A percentile compares a stretch with the other conserved stretches of the same genome.
Conservation (phyloP, 2,113 vertebrate genomes). For the Pycnonotus jocosus region DNA sequence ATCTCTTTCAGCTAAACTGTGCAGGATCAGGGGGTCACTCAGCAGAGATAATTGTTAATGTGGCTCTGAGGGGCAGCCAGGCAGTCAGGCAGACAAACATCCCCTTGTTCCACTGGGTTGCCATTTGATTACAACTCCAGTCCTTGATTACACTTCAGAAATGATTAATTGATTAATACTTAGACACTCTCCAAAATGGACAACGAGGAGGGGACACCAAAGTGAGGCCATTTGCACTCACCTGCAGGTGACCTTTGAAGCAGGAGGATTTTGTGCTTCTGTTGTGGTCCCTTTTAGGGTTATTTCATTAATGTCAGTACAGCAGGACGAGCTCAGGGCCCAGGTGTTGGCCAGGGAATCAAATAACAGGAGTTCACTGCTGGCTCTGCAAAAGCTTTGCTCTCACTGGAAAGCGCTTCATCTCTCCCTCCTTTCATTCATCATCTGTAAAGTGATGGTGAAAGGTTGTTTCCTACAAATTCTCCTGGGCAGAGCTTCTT, state of each 20-base stretch:
- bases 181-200: background rate
- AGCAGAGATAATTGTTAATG: conserved; percentile 71
- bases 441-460: background rate
- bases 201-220: background rate
- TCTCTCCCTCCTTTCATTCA: background rate
- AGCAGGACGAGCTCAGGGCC: background rate
- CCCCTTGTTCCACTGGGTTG: background rate
- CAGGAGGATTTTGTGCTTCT: background rate
- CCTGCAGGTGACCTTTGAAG: background rate
- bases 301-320: background rate
- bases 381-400: background rate
- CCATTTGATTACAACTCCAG: conserved; percentile 36
- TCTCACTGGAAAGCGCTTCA: background rate
- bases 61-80: conserved; percentile 19
- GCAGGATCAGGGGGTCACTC: conserved; percentile 38
- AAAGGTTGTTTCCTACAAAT: background rate
- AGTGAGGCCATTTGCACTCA: background rate
- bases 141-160: conserved; percentile 67
- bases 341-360: background rate
- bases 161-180: conserved; percentile 58
- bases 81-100: conserved; percentile 30
- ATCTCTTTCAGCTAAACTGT: conserved; percentile 45
- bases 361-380: background rate
- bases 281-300: background rate
- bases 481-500: background rate